phyloP scores from a whole-genome alignment of 2,113 vertebrate species.

The Phocoena sinus region DNA sequence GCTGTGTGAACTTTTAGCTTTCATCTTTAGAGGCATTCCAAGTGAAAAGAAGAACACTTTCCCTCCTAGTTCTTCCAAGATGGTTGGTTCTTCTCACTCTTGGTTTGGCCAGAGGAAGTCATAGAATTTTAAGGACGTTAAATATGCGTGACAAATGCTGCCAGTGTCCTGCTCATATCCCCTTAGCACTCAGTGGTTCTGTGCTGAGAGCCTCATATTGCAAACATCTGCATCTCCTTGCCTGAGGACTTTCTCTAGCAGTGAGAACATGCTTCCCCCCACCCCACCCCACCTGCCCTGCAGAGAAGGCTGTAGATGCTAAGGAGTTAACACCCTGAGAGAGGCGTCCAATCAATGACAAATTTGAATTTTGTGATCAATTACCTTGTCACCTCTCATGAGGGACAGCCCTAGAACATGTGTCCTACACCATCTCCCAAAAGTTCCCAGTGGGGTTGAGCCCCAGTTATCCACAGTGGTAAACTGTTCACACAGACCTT shows the following conservation, averaged over 20 bases:
- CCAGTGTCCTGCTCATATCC: not conserved
- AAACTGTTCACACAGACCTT: not conserved
- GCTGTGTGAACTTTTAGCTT: not conserved
- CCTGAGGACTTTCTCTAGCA: not conserved
- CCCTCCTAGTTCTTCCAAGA: not conserved
- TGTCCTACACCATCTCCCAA: not conserved
- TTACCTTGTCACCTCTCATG: not conserved
- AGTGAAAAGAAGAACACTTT: not conserved
- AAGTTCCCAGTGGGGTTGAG: not conserved
- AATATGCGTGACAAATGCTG: not conserved
- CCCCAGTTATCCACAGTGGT: not conserved
- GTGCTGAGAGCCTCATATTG: slow-evolving; percentile 35
- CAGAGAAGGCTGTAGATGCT: not conserved
- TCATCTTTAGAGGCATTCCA: not conserved
- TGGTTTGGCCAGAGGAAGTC: slow-evolving; percentile 26
- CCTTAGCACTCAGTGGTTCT: not conserved
- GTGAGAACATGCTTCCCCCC: not conserved
- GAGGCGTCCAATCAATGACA: not conserved
- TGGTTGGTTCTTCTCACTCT: not conserved
- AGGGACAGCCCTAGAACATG: not conserved
- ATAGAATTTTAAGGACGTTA: slow-evolving; percentile 16
- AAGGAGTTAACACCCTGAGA: not conserved
- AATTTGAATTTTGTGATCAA: not conserved
- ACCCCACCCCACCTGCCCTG: too few species aligned
- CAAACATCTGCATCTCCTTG: slow-evolving; percentile 52